These are phyloP conservation scores for Hiodon tergisus DNA, from an alignment of 2,113 vertebrate genomes.

Conservation along the genomic window DNA sequence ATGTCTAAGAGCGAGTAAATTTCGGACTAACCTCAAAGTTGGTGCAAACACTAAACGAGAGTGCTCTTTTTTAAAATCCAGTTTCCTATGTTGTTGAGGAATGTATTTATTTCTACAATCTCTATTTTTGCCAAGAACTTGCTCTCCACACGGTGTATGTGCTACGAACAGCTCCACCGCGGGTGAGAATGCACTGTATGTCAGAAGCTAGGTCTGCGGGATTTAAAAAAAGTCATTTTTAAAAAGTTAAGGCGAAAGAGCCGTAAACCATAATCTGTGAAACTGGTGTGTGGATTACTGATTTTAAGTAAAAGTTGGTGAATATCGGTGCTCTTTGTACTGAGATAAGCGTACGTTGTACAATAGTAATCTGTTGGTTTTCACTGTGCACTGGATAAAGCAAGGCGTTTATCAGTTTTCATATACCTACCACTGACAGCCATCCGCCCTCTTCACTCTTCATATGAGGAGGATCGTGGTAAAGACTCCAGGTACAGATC, in stretches of 20 bases:
- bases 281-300: constrained; percentile 18
- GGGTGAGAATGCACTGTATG: constrained; percentile 54
- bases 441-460: constrained; percentile 44
- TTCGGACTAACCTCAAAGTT: constrained; percentile 58
- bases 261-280: constrained; percentile 90
- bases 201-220: no score
- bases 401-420: constrained; percentile 43
- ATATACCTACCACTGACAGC: constrained; percentile 28
- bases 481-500: constrained; percentile 29
- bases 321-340: constrained; percentile 41
- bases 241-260: constrained; percentile 48
- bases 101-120: constrained; percentile 96
- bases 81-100: constrained; percentile 88
- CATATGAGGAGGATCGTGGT: constrained; percentile 43
- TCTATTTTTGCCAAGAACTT: constrained; percentile 72
- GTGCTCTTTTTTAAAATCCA: constrained; percentile 92
- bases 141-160: constrained; percentile 49
- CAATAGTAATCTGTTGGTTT: constrained; percentile 45
- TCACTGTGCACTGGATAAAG: constrained; percentile 45
- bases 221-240: no score
- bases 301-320: no score
- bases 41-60: constrained; percentile 92
- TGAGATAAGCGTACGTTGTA: constrained; percentile 36
- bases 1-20: no score
- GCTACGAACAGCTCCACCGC: constrained; percentile 57